A percentile compares a stretch with the other conserved stretches of the same genome.
These are phyloP conservation scores for Knipowitschia caucasica DNA, from an alignment of 2,797 vertebrate genomes.

Conservation along the genomic window DNA sequence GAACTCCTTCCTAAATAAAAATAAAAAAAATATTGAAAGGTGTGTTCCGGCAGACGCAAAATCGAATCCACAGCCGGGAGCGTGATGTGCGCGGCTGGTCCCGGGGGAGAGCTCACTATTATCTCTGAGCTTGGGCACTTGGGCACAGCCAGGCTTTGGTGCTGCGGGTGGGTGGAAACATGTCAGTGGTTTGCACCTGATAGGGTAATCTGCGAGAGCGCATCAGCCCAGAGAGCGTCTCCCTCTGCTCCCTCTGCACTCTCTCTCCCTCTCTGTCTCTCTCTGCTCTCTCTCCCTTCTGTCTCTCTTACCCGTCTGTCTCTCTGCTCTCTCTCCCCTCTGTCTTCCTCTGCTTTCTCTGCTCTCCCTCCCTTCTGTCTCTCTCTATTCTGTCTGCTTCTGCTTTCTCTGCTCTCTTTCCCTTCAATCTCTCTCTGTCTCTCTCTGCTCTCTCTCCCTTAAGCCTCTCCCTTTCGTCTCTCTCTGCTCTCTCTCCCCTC, in stretches of 20 bases:
- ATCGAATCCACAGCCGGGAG: slow-evolving; percentile 39
- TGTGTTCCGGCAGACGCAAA: slow-evolving; percentile 13
- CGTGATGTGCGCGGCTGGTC: slow-evolving; percentile 39
- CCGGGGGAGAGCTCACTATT: slow-evolving; percentile 39
- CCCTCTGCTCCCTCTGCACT: slow-evolving; percentile 3
- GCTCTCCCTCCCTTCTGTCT: too few relatives aligned
- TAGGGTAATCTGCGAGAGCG: slow-evolving; percentile 77
- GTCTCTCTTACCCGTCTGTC: too few relatives aligned
- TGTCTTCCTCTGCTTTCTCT: too few relatives aligned
- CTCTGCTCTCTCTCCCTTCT: too few relatives aligned
- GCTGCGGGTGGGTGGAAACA: slow-evolving; percentile 84
- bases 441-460: too few relatives aligned
- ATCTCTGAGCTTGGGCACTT: slow-evolving; percentile 71
- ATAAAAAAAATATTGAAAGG: slow-evolving; percentile 40
- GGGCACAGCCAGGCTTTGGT: slow-evolving; percentile 78
- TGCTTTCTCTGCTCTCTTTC: too few relatives aligned
- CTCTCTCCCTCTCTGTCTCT: slow-evolving; percentile 1
- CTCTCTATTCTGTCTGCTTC: too few relatives aligned
- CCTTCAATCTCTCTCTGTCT: too few relatives aligned
- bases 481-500: too few relatives aligned
- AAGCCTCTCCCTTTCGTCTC: too few relatives aligned
- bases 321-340: too few relatives aligned
- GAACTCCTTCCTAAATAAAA: slow-evolving; percentile 15
- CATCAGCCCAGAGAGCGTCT: slow-evolving; percentile 62
- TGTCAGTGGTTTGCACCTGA: slow-evolving; percentile 85